Evolutionary conservation across 2,888 invertebrate genomes (phyloP).

Genomic region (Limnephilus rhombicus): DNA sequence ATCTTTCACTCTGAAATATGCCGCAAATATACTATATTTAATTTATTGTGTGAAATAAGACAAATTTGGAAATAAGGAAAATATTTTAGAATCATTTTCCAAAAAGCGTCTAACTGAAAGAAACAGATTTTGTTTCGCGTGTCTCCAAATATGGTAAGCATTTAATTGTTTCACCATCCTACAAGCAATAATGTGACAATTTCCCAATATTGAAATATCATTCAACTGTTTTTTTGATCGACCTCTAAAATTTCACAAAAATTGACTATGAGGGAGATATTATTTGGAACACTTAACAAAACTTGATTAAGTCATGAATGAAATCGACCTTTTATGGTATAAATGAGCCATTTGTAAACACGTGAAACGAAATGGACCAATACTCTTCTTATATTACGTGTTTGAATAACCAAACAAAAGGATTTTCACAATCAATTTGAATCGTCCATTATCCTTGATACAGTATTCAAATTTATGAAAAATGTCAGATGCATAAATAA

Average conservation of each 20-base stretch:
- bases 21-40: too few relatives aligned
- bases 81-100: too few relatives aligned
- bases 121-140: too few relatives aligned
- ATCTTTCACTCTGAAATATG: too few relatives aligned
- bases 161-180: background rate
- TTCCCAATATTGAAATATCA: background rate
- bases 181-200: background rate
- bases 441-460: background rate
- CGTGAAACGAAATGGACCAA: background rate
- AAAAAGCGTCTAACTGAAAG: too few relatives aligned
- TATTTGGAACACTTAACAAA: background rate
- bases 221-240: background rate
- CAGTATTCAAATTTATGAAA: slow-evolving; percentile 17
- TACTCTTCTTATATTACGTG: background rate
- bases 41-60: too few relatives aligned
- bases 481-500: background rate
- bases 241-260: background rate
- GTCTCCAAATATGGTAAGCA: background rate
- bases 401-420: background rate
- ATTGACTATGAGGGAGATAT: background rate
- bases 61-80: too few relatives aligned
- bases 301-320: background rate
- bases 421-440: background rate
- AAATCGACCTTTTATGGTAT: background rate
- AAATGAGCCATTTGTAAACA: slow-evolving; percentile 9